A percentile compares a stretch with the other conserved stretches of the same genome.
These are phyloP conservation scores for Dermatophagoides farinae DNA, from an alignment of 1,140 invertebrate genomes.

Conservation along the genomic window DNA sequence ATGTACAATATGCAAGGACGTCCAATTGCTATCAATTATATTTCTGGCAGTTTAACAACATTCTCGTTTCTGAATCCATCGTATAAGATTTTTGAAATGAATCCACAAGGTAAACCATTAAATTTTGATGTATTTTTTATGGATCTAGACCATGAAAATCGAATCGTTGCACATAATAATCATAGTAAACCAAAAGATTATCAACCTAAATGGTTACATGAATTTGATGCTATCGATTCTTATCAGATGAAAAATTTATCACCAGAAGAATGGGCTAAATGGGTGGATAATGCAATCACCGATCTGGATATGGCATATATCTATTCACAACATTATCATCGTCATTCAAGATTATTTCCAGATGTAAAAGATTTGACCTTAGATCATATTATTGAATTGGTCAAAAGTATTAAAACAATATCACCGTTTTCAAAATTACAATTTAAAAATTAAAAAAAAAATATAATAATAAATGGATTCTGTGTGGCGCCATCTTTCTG, in stretches of 20 bases:
- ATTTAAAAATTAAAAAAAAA: too few species aligned
- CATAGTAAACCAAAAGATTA: conserved; percentile 25
- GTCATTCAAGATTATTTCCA: not conserved
- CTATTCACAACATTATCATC: not conserved
- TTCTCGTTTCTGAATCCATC: conserved; percentile 9
- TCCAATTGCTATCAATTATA: conserved; percentile 1
- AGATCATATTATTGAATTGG: not conserved
- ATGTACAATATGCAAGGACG: conserved; percentile 4
- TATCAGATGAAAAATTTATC: conserved; percentile 57
- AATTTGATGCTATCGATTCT: conserved; percentile 58
- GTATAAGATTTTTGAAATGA: conserved; percentile 8
- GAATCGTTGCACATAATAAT: not conserved
- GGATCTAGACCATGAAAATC: not conserved
- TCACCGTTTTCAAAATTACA: too few species aligned
- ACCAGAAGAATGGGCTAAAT: conserved; percentile 61
- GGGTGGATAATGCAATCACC: conserved; percentile 59
- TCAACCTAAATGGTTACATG: conserved; percentile 59
- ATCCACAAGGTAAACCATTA: not conserved
- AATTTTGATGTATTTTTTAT: not conserved
- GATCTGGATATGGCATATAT: conserved; percentile 42
- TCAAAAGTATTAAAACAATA: too few species aligned
- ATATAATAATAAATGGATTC: too few species aligned
- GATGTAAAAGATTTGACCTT: not conserved
- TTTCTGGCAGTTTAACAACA: conserved; percentile 7
- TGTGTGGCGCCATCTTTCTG: too few species aligned